Conservation (phyloP, 2,113 vertebrate genomes). For the Damaliscus lunatus region DNA sequence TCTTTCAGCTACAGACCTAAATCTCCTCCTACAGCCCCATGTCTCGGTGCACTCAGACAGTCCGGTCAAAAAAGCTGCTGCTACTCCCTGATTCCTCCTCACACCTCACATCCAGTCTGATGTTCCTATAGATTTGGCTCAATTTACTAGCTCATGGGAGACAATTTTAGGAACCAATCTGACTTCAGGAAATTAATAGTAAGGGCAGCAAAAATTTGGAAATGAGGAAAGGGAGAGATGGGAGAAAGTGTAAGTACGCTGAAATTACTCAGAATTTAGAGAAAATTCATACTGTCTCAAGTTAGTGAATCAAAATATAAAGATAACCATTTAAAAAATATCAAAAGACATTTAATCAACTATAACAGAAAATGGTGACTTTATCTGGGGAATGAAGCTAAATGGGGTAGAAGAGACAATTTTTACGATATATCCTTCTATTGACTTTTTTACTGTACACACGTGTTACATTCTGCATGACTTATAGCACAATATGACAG, state of each 20-base stretch:
- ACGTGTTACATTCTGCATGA: fast-evolving
- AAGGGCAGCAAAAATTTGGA: background rate
- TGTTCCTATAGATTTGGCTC: background rate
- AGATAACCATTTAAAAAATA: background rate
- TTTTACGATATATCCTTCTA: background rate
- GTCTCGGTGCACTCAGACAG: fast-evolving
- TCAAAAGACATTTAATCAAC: background rate
- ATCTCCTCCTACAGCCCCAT: too few relatives aligned
- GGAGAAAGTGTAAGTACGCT: background rate
- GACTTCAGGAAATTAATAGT: background rate
- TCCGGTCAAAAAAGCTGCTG: background rate
- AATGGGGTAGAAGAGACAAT: background rate
- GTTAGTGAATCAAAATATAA: background rate
- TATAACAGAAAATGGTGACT: background rate
- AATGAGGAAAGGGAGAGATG: background rate
- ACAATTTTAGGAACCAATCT: background rate
- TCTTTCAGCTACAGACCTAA: too few relatives aligned
- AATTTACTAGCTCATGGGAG: background rate
- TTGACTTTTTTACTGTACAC: background rate
- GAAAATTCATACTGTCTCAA: background rate
- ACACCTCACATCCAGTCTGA: background rate
- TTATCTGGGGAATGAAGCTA: background rate
- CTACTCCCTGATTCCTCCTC: background rate
- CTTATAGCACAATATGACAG: background rate
- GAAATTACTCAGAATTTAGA: background rate